These are phyloP conservation scores for Amphilophus citrinellus DNA, from an alignment of 2,113 vertebrate genomes.

Conservation along the genomic window DNA sequence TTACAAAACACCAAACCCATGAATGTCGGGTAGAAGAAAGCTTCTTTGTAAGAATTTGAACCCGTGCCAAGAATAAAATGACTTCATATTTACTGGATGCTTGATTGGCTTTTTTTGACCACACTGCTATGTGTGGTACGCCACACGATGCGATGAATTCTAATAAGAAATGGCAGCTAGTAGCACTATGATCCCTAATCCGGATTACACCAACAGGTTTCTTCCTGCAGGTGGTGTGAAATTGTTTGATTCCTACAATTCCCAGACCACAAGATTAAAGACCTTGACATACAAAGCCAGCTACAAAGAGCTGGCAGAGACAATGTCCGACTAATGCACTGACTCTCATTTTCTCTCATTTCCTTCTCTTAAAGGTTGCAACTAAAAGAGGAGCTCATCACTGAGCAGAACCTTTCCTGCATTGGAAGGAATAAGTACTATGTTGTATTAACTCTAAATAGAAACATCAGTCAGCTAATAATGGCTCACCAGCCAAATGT, in stretches of 20 bases:
- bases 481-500: background rate
- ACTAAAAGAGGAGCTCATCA: background rate
- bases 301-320: constrained; percentile 9
- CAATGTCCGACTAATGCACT: constrained; percentile 18
- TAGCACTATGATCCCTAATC: constrained; percentile 51
- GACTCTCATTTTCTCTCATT: background rate
- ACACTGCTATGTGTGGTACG: constrained; percentile 2
- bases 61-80: background rate
- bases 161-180: constrained; percentile 44
- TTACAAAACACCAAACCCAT: background rate
- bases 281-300: constrained; percentile 24
- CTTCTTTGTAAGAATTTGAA: background rate
- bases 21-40: background rate
- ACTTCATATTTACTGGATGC: background rate
- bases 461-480: background rate
- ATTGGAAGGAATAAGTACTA: background rate
- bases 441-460: background rate
- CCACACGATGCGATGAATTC: constrained; percentile 27
- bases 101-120: constrained; percentile 19
- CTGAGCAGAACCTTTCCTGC: background rate
- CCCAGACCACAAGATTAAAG: constrained; percentile 53
- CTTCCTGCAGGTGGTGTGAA: constrained; percentile 64
- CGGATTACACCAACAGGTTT: constrained; percentile 63
- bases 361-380: background rate
- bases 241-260: constrained; percentile 55